These are phyloP conservation scores for Acleris sparsana DNA, from an alignment of 2,888 invertebrate species.

Conservation along the genomic window DNA sequence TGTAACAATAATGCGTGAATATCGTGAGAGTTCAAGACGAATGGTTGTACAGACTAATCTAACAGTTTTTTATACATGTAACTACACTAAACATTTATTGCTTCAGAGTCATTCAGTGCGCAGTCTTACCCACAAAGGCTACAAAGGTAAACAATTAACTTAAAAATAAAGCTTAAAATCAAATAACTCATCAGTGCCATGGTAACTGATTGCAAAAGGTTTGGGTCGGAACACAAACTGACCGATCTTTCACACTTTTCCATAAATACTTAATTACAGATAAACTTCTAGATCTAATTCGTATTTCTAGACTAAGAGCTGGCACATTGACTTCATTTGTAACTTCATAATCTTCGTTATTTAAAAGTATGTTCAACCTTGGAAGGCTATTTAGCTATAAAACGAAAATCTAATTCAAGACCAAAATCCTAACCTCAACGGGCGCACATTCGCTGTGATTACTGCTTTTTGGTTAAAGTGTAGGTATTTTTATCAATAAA, in stretches of 20 bases:
- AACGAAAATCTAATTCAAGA: too few species aligned
- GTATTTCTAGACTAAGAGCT: constrained; percentile 8
- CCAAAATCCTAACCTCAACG: too few species aligned
- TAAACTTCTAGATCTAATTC: constrained; percentile 2
- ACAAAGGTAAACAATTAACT: constrained; percentile 19
- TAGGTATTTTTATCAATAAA: too few species aligned
- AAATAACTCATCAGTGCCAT: constrained; percentile 32
- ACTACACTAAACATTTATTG: constrained; percentile 19
- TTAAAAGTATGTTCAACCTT: too few species aligned
- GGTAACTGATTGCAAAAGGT: constrained; percentile 26
- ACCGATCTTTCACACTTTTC: constrained; percentile 12
- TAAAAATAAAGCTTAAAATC: constrained; percentile 20
- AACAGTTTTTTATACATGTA: constrained; percentile 20
- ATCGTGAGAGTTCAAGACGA: too few species aligned
- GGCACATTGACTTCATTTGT: constrained; percentile 10
- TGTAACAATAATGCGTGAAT: too few species aligned
- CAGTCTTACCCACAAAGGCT: constrained; percentile 30
- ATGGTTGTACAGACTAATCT: constrained; percentile 18
- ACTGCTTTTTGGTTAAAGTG: too few species aligned
- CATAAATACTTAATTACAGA: constrained; percentile 10
- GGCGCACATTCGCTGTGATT: too few species aligned
- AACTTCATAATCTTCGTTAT: too few species aligned
- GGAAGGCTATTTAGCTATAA: too few species aligned
- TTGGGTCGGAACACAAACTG: constrained; percentile 13
- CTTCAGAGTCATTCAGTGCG: constrained; percentile 29